Evolutionary conservation across 2,888 invertebrate genomes (phyloP), one percentile per base, ranked within the genome.

Genomic region (Choreutis nemorana): DNA sequence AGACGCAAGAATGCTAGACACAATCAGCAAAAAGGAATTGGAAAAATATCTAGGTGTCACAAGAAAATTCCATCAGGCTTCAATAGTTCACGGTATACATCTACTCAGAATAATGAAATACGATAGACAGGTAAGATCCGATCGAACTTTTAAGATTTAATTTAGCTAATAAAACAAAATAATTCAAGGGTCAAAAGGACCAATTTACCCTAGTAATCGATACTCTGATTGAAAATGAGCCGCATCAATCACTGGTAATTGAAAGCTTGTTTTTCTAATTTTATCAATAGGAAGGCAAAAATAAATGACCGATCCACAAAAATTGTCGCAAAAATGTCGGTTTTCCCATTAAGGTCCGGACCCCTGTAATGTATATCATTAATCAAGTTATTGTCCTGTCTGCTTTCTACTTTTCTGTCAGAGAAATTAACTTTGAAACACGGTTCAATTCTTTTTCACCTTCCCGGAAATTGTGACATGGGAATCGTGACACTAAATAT

Each of bases 11-110:
- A 91, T 97, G 87, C 73, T 97, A 57, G 94, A 95, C 56, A 91
- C 93, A 34, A 83, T 97, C 45, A 93, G 93, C 50, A 94, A 94
- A 68, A 94, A 95, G 57, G 96, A 97, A 59, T 77, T 97, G 51
- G 96, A 96, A 65, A 96, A 95, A 65, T 89, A 94, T 60, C 84
- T 97, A 31, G 92, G 91, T 4, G 93, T 97, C 5, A 93, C 92
- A 20, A 83, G 94, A 37, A 95, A 95, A 68, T 95, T 95, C 67
- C 95, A 96, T 75, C 95, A 96, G 70, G 91, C 93, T 6, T 94
- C 94, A 45, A 90, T 97, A 44, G 91, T 95, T 29, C 94, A 95
- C 56, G 96, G 93, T 34, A 92, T 97, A 41, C 94, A 96, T 73
- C 81, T 97, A 45, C 81, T 97, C 43, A 84, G 94, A 42, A 91